Evolutionary conservation across 2,113 vertebrate species (phyloP), one percentile per base, ranked within the genome.

Genomic region (Tyto alba): DNA sequence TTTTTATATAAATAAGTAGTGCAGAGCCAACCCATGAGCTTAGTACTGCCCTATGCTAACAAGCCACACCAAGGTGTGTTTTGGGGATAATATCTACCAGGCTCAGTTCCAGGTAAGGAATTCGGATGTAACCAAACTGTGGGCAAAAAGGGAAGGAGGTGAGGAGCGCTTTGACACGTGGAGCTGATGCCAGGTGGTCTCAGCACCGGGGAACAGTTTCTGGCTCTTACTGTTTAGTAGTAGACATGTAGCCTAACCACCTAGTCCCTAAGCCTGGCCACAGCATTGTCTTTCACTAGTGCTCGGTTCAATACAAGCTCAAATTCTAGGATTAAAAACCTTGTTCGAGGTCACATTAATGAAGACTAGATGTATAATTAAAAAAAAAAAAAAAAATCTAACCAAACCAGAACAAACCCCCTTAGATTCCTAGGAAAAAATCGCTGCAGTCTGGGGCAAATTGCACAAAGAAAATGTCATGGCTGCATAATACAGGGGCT

Each of bases 161-260:
- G 45, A 75, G 40, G 40, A 48, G 13, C 2, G 1, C 71, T 83
- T 38, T 86, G 50, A 36, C 14, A 36, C 0, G 0, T 78, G 64
- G 14, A 84, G 68, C 34, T 72, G 56, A 34, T 91, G 26, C 50
- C 26, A 25, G 38, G 12, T 89, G 26, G 11, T 86, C 50, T 77
- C 55, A 41, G 47, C 29, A 67, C 23, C 20, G 23, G 53, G 13
- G 25, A 80, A 36, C 32, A 47, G 40, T 69, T 30, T 88, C 52
- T 91, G 81, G n/a, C 38, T 68, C 34, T 36, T 82, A 29, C 27
- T 57, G 5, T 57, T 71, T 22, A 80, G 76, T 45, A 30, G 59
- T 23, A 88, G 59, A 22, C 4, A 0, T 14, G 34, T 30, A 80
- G 32, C 63, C 38, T 89, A 50, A 75, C 34, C 43, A 38, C 6